Percentiles rank a stretch among this genome's conserved stretches.
Conservation (phyloP, 2,113 vertebrate genomes). For the Anser brachyrhynchus region DNA sequence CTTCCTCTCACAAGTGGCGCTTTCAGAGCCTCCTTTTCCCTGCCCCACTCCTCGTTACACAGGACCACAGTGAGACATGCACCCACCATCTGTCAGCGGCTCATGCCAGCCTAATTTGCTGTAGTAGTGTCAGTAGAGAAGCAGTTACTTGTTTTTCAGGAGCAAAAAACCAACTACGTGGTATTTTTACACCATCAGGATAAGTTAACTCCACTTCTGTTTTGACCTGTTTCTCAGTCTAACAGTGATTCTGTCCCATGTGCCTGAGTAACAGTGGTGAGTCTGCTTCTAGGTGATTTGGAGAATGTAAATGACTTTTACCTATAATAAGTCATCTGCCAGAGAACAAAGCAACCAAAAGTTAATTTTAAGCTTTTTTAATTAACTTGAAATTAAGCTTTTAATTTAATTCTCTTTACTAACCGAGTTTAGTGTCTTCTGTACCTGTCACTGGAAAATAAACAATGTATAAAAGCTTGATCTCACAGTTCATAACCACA, state of each 20-base stretch:
- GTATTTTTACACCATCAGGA: conserved; percentile 24
- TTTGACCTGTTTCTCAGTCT: conserved; percentile 50
- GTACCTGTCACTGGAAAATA: background rate
- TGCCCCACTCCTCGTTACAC: background rate
- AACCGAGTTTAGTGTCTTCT: background rate
- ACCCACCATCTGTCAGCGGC: conserved; percentile 37
- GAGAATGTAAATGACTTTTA: background rate
- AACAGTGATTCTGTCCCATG: background rate
- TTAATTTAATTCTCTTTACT: background rate
- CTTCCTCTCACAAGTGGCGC: background rate
- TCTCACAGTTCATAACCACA: background rate
- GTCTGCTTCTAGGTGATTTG: background rate
- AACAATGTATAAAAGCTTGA: background rate
- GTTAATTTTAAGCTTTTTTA: conserved; percentile 1
- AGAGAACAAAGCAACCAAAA: conserved; percentile 18
- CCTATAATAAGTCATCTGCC: background rate
- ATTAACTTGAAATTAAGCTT: conserved; percentile 28
- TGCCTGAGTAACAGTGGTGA: background rate
- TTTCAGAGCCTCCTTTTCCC: background rate
- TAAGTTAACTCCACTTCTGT: background rate
- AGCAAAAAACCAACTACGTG: background rate
- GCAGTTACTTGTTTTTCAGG: conserved; percentile 19
- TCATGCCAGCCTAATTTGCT: conserved; percentile 7
- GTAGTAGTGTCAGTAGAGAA: background rate
- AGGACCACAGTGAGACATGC: background rate